Conservation (phyloP, 2,113 vertebrate genomes). For the Embiotoca jacksoni region DNA sequence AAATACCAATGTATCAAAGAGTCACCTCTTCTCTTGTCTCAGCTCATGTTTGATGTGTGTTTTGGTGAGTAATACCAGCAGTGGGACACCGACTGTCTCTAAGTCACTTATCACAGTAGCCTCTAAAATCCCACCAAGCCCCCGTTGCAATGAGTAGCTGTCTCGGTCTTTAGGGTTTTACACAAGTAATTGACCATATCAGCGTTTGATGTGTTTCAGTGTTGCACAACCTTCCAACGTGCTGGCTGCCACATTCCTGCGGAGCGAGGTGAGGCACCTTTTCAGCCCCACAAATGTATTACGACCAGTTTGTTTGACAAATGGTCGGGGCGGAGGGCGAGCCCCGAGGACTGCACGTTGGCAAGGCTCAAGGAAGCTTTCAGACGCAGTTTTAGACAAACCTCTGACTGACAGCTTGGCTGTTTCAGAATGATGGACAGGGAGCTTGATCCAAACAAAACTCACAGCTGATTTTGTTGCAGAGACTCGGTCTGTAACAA, state of each 20-base stretch:
- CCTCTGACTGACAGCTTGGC: neutral
- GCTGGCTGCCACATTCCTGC: slow-evolving; percentile 56
- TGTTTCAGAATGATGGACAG: neutral
- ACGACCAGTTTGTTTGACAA: slow-evolving; percentile 58
- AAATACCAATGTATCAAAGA: neutral
- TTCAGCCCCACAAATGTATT: slow-evolving; percentile 21
- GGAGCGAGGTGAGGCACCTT: slow-evolving; percentile 29
- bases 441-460: slow-evolving; percentile 1
- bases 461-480: slow-evolving; percentile 29
- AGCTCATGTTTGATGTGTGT: neutral
- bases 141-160: neutral
- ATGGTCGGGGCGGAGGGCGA: slow-evolving; percentile 25
- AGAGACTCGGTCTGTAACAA: no score
- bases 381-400: slow-evolving; percentile 8
- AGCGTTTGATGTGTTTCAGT: slow-evolving; percentile 60
- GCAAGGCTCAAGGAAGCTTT: slow-evolving; percentile 5
- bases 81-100: neutral
- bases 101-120: slow-evolving; percentile 1
- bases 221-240: slow-evolving; percentile 50
- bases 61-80: slow-evolving; percentile 3
- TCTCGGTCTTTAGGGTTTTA: slow-evolving; percentile 37
- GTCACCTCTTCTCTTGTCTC: no score
- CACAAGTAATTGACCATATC: slow-evolving; percentile 60
- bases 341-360: slow-evolving; percentile 13
- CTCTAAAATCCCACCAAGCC: slow-evolving; percentile 1